Evolutionary conservation across 92 coral and sea anemone species (phyloP), one percentile per base, ranked within the genome.

Genomic region (Phenganax marumi): DNA sequence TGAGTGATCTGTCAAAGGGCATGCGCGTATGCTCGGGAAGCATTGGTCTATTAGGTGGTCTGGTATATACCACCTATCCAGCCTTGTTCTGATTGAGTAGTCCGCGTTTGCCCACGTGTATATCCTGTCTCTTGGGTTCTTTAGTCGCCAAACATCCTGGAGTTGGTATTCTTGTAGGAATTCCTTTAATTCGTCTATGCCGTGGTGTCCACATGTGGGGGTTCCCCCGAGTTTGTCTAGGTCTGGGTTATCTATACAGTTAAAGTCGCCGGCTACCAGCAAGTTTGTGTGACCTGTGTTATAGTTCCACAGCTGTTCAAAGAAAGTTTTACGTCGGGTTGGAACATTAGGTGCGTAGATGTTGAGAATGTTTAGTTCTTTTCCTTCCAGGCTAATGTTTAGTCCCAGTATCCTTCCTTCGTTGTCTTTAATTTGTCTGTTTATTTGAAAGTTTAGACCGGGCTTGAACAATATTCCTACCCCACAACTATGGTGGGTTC

Each of bases 211-310:
- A 46, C 46, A 22, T 0, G 0, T 0, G 7, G 10, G 22, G 17
- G 62, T 43, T 0, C 87, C 87, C 14, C 91, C 91, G 10, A 65
- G 52, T 14, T 89, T 81, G 50, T 86, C 85, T 0, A 14, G 14
- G 9, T 63, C 26, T 8, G 26, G 70, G 8, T 10, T 23, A 8
- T 17, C 22, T 8, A 66, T 39, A 39, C 73, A 66, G 23, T 66
- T 66, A 23, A 66, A 66, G 23, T 66, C 73, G 2, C 73, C 73
- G 6, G 47, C 43, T 5, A 66, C 6, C 9, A 66, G 3, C 46
- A 66, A 6, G 21, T 66, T 66, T 4, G 6, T 3, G 23, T 66
- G 16, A 6, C 73, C 73, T 10, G 73, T 25, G n/a, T 23, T 23
- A 39, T 5, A 66, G 2, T 39, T 3, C 73, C 73, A 66, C 17